Percentiles rank a stretch among this genome's conserved stretches.
Conservation (phyloP, 2,797 vertebrate genomes). For the Phrynocephalus forsythii region DNA sequence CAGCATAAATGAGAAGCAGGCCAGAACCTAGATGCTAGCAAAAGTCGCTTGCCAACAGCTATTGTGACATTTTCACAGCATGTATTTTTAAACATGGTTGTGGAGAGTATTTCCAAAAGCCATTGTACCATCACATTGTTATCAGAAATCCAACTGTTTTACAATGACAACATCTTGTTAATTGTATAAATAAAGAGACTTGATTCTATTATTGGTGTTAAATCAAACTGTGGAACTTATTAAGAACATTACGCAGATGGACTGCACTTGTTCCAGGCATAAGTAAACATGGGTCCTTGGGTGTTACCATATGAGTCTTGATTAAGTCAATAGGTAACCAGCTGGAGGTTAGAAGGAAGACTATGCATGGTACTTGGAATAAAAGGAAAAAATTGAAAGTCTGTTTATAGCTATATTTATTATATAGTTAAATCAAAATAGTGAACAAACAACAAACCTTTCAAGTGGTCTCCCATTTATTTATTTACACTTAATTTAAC, state of each 20-base stretch:
- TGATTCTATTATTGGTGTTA: background rate
- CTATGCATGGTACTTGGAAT: background rate
- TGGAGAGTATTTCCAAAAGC: slow-evolving; percentile 47
- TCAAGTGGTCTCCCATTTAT: background rate
- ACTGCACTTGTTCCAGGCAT: background rate
- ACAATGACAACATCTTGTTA: slow-evolving; percentile 18
- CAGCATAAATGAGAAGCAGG: slow-evolving; percentile 49
- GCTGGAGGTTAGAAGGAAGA: background rate
- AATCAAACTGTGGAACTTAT: background rate
- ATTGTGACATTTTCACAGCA: slow-evolving; percentile 4
- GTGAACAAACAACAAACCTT: background rate
- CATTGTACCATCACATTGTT: slow-evolving; percentile 30
- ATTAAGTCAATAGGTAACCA: background rate
- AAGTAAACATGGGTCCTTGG: background rate
- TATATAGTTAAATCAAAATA: background rate
- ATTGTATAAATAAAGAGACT: background rate
- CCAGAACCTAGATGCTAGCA: slow-evolving; percentile 42
- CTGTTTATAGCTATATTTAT: background rate
- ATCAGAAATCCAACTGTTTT: slow-evolving; percentile 42
- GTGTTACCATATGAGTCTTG: background rate
- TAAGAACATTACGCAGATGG: background rate
- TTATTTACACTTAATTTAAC: background rate
- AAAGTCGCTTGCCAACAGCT: slow-evolving; percentile 28
- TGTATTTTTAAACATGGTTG: slow-evolving; percentile 53
- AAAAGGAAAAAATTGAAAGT: background rate